Base-by-base conservation (phyloP, 1,140 invertebrate genomes). In the Pogonus chalceus region DNA sequence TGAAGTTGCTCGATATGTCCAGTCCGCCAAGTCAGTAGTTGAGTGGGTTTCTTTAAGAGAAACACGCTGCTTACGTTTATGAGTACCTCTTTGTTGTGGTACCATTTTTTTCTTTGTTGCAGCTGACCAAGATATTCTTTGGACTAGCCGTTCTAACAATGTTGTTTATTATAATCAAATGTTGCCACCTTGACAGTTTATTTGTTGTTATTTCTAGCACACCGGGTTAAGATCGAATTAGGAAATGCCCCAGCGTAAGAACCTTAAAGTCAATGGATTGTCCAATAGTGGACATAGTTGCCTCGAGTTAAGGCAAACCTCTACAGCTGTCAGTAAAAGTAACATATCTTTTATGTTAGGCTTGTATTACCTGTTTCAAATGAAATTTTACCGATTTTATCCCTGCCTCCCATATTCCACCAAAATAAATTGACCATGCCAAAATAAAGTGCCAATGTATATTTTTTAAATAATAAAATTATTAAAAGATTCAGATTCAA, bases 381-480 rank as follows among this genome's bases (percentile, higher is more conserved):
- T 69, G 69, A 20, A 58, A 56, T 53, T 74, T 75, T 2, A 65
- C 58, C 12, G 56, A 57, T 56, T 69, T 68, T 0, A 74, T 62
- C 0, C 58, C 65, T 2, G 64, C 56, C 58, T 76, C 74, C 62
- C 69, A 72, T 22, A n/a, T n/a, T n/a, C n/a, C n/a, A n/a, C n/a
- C n/a, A n/a, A n/a, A n/a, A n/a, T n/a, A n/a, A n/a, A n/a, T 65
- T 10, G 68, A 62, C 3, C 48, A 24, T 31, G 72, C 65, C 20
- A 60, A 52, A 2, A 72, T 67, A 26, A 58, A 58, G 12, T 35
- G 26, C 56, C 53, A 58, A 18, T 35, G 20, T 10, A n/a, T n/a
- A n/a, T n/a, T n/a, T n/a, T n/a, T n/a, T n/a, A n/a, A n/a, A n/a
- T n/a, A n/a, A 23, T n/a, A n/a, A n/a, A n/a, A n/a, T 18, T n/a